Base-by-base conservation (phyloP, 1,140 invertebrate species). In the Telenomus remus region DNA sequence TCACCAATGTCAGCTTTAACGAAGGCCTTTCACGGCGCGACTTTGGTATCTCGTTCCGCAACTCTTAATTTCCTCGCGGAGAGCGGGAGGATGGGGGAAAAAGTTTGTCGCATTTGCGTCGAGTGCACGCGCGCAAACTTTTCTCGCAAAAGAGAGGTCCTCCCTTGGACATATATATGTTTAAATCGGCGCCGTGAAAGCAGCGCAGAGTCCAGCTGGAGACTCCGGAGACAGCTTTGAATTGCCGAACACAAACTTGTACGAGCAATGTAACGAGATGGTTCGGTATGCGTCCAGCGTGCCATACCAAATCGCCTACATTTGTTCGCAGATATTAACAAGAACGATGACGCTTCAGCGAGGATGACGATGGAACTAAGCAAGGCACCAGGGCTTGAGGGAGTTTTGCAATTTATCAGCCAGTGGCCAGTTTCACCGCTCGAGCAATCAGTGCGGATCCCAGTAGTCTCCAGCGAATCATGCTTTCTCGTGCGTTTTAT, bases 351-450 rank as follows among this genome's bases (percentile, higher is more conserved):
- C 39, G 47, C 16, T 33, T n/a, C 14, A 12, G 27, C 4, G 51
- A 19, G 34, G 8, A 48, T 13, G 11, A 15, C 14, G 34, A n/a
- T 44, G 46, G 39, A 49, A 12, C 16, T 37, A 47, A 43, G 42
- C 15, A 56, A 46, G 51, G 72, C 43, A 74, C 34, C 9, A 55
- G 71, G 46, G 48, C n/a, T 64, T 69, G 78, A 51, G 53, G 55
- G 79, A 84, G 81, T 84, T 82, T 83, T 77, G 80, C 78, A 82
- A 86, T 85, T 86, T 84, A 81, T 83, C 65, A 78, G 71, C 76
- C 63, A 71, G 71, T 60, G 79, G 73, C 61, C 65, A 34, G 72
- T 72, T 75, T 79, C 78, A 70, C 59, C 70, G 71, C 61, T 68
- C 69, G 73, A 75, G 81, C 82, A 83, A 86, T 86, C 83, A 86